phyloP scores from a whole-genome alignment of 2,888 invertebrate genomes.

The Reticulitermes lucifugus region DNA sequence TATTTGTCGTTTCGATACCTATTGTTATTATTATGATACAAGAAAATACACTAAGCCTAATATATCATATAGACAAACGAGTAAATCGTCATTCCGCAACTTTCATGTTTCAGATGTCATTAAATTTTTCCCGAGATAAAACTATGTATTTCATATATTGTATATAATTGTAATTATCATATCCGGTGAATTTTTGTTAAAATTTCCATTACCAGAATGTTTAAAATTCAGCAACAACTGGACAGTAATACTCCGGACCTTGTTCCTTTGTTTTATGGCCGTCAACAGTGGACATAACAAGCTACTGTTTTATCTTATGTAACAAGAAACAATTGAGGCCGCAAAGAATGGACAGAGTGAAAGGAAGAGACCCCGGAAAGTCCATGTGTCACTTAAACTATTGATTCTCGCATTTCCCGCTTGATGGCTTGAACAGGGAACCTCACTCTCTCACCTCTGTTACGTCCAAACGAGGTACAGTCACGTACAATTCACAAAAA shows the following conservation, averaged over 20 bases:
- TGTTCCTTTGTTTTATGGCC: neutral
- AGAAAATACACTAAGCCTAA: too few relatives aligned
- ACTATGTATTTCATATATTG: too few relatives aligned
- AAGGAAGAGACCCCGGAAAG: neutral
- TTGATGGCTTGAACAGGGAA: constrained; percentile 47
- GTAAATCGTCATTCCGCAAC: too few relatives aligned
- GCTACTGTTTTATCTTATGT: neutral
- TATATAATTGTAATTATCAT: too few relatives aligned
- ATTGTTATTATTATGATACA: too few relatives aligned
- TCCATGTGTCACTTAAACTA: constrained; percentile 48
- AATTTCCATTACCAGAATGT: neutral
- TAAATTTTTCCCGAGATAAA: too few relatives aligned
- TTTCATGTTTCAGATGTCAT: too few relatives aligned
- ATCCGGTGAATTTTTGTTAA: neutral
- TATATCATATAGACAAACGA: too few relatives aligned
- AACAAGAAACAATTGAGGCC: neutral
- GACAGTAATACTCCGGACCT: neutral
- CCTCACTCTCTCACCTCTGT: constrained; percentile 41
- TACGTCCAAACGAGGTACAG: neutral
- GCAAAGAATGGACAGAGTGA: neutral
- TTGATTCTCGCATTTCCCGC: constrained; percentile 50
- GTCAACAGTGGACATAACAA: neutral
- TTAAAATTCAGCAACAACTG: neutral
- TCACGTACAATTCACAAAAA: neutral
- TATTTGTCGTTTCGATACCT: too few relatives aligned